These are phyloP conservation scores for Oscheius myriophilus DNA, from an alignment of 2,888 invertebrate species.

Conservation along the genomic window DNA sequence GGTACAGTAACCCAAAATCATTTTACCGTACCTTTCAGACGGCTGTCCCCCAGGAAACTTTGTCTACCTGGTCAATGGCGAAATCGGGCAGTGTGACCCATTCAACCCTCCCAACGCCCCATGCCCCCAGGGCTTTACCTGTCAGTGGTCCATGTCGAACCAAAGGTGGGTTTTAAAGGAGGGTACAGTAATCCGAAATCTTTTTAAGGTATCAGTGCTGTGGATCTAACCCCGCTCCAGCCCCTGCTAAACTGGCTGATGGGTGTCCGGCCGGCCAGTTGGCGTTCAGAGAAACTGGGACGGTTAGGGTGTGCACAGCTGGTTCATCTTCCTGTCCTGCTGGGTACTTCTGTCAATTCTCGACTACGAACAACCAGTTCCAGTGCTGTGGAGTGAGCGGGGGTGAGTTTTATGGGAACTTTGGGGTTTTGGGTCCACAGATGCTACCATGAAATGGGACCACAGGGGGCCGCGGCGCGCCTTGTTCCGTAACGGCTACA, in stretches of 20 bases:
- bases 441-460: background rate
- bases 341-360: conserved; percentile 61
- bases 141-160: conserved; percentile 54
- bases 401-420: conserved; percentile 28
- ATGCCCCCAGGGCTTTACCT: conserved; percentile 57
- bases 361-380: conserved; percentile 50
- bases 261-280: conserved; percentile 58
- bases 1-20: conserved; percentile 7
- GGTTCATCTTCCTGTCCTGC: conserved; percentile 52
- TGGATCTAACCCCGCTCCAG: conserved; percentile 48
- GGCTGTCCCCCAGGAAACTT: conserved; percentile 55
- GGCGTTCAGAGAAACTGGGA: conserved; percentile 49
- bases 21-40: conserved; percentile 18
- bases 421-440: background rate
- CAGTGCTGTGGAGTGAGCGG: conserved; percentile 60
- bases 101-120: conserved; percentile 67
- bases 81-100: conserved; percentile 54
- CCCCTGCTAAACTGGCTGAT: conserved; percentile 36
- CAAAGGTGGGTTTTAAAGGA: conserved; percentile 31
- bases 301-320: conserved; percentile 54
- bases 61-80: conserved; percentile 44
- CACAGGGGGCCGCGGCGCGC: too few species aligned
- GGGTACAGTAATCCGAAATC: background rate
- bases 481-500: too few species aligned
- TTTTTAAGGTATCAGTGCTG: conserved; percentile 48